Percentiles rank a stretch among this genome's conserved stretches.
These are phyloP conservation scores for Meiosimyza decipiens DNA, from an alignment of 2,888 invertebrate species.

Conservation along the genomic window DNA sequence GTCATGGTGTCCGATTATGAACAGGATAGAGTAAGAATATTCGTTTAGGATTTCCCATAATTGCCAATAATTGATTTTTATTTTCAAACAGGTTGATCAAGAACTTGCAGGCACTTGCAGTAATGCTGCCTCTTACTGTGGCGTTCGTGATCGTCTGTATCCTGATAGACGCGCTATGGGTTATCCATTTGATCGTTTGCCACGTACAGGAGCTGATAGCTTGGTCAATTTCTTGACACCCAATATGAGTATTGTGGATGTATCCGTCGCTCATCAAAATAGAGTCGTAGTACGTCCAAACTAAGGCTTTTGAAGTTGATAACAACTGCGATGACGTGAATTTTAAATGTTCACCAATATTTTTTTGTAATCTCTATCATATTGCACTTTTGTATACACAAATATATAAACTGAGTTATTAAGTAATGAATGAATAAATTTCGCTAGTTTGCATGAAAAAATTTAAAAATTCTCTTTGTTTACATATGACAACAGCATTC, in stretches of 20 bases:
- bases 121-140: conserved; percentile 84
- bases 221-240: conserved; percentile 77
- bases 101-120: conserved; percentile 70
- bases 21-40: conserved; percentile 69
- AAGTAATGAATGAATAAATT: too few species aligned
- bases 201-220: conserved; percentile 70
- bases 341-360: too few species aligned
- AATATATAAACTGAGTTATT: too few species aligned
- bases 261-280: conserved; percentile 73
- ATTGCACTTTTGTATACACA: too few species aligned
- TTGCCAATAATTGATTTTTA: not conserved
- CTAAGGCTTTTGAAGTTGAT: not conserved
- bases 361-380: too few species aligned
- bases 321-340: too few species aligned
- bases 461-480: too few species aligned
- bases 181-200: conserved; percentile 84
- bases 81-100: conserved; percentile 58
- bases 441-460: too few species aligned
- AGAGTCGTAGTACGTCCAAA: conserved; percentile 62
- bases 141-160: conserved; percentile 79
- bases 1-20: conserved; percentile 82
- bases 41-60: not conserved
- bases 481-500: too few species aligned
- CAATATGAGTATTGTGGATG: conserved; percentile 77
- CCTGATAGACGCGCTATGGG: conserved; percentile 88